A percentile compares a stretch with the other conserved stretches of the same genome.
Conservation (phyloP, 1,140 invertebrate genomes). For the Halyomorpha halys region DNA sequence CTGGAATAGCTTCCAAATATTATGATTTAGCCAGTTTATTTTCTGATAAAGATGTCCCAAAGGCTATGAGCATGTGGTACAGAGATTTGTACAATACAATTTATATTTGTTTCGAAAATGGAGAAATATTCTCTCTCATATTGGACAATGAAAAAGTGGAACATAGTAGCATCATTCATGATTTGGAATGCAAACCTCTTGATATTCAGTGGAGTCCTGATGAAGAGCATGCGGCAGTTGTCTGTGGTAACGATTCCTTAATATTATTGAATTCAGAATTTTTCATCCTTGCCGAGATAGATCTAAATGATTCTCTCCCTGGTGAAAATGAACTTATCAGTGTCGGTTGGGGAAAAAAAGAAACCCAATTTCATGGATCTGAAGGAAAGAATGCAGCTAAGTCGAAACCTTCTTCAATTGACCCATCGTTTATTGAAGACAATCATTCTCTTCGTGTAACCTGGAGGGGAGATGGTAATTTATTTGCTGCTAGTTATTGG, state of each 20-base stretch:
- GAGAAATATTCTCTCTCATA: background rate
- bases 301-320: constrained; percentile 22
- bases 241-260: background rate
- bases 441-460: constrained; percentile 49
- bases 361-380: constrained; percentile 90
- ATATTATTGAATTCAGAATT: constrained; percentile 1
- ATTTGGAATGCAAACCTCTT: background rate
- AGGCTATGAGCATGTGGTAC: constrained; percentile 1
- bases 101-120: constrained; percentile 9
- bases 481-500: constrained; percentile 67
- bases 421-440: constrained; percentile 37
- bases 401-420: constrained; percentile 30
- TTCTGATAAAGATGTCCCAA: background rate
- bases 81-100: constrained; percentile 8
- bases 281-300: background rate
- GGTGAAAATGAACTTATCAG: constrained; percentile 68
- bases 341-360: constrained; percentile 90
- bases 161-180: background rate
- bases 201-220: constrained; percentile 14
- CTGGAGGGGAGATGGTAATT: constrained; percentile 75
- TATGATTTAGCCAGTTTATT: background rate
- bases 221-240: background rate
- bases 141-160: background rate
- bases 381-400: constrained; percentile 28
- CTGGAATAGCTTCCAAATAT: background rate